Percentiles rank a stretch among this genome's conserved stretches.
phyloP scores from a whole-genome alignment of 2,113 vertebrate genomes.

The Sminthopsis crassicaudata region DNA sequence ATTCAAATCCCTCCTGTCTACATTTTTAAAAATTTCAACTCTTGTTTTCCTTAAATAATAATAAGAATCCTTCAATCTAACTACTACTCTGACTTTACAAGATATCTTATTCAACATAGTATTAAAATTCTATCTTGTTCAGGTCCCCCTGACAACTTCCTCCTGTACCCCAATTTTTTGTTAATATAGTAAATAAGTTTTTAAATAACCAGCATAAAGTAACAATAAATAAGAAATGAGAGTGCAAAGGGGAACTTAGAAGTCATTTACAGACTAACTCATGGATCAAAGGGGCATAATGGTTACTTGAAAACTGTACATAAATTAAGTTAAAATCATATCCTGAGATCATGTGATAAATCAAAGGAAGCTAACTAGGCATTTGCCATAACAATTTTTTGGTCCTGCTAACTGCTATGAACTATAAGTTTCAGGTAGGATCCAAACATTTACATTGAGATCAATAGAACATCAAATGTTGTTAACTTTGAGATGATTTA shows the following conservation, averaged over 20 bases:
- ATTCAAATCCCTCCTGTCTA: not conserved
- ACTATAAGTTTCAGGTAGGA: not conserved
- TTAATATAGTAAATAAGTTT: not conserved
- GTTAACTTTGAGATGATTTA: not conserved
- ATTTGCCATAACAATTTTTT: not conserved
- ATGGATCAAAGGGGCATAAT: not conserved
- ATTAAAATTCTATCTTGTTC: not conserved
- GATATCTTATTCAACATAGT: constrained; percentile 22
- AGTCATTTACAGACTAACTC: not conserved
- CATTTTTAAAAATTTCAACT: not conserved
- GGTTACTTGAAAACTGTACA: not conserved
- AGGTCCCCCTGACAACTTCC: no score
- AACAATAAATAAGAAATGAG: not conserved
- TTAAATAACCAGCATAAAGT: not conserved
- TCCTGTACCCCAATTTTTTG: not conserved
- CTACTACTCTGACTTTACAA: not conserved
- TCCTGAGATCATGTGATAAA: no score
- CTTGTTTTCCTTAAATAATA: not conserved
- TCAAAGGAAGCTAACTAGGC: not conserved
- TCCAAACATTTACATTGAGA: not conserved
- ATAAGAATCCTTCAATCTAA: constrained; percentile 2
- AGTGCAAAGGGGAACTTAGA: not conserved
- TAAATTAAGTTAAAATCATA: no score
- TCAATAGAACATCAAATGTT: not conserved
- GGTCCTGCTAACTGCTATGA: not conserved